Evolutionary conservation across 2,888 invertebrate species (phyloP), one percentile per base, ranked within the genome.

Genomic region (Plutella xylostella): DNA sequence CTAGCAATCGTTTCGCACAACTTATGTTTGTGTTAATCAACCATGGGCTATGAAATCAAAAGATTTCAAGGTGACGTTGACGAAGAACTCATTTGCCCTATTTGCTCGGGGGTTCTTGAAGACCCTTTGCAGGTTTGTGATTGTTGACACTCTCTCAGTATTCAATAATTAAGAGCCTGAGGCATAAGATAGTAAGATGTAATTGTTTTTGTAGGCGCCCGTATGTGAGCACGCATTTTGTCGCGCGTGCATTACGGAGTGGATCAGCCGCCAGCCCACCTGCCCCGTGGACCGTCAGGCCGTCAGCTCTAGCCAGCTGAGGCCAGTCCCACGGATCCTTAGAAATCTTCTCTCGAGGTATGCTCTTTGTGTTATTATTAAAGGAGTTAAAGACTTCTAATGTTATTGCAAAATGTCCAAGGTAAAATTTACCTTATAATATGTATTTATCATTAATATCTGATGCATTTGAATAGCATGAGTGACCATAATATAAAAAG

Each of bases 221-320:
- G 90, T 91, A 59, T 98, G 97, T 76, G 97, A 98, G 72, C 97
- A 98, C 84, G 96, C 97, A 46, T 98, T 97, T 79, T 98, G 97
- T 73, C 89, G 92, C 59, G 89, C 89, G 42, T 98, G 97, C 75
- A 98, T 98, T 60, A 92, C 92, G 50, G 96, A 97, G 78, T 98
- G 97, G 97, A 89, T 97, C 54, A 92, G 92, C 53, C 89, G 94
- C 42, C 96, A 97, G 71, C 95, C 94, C 15, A 96, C 94, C 28
- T 98, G 97, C 67, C 97, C 97, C 3, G 92, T 97, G 38, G 97
- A 98, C 78, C 88, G 97, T 44, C 94, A 94, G 66, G 89, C 92
- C 42, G 92, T 97, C 55, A 95, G 95, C 30, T 89, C 93, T n/a
- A 89, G 90, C 50, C 96, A 96, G 74, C 85, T 98, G 25, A 88